Evolutionary conservation across 1,140 invertebrate species (phyloP), one percentile per base, ranked within the genome.

Genomic region (Eciton burchellii): DNA sequence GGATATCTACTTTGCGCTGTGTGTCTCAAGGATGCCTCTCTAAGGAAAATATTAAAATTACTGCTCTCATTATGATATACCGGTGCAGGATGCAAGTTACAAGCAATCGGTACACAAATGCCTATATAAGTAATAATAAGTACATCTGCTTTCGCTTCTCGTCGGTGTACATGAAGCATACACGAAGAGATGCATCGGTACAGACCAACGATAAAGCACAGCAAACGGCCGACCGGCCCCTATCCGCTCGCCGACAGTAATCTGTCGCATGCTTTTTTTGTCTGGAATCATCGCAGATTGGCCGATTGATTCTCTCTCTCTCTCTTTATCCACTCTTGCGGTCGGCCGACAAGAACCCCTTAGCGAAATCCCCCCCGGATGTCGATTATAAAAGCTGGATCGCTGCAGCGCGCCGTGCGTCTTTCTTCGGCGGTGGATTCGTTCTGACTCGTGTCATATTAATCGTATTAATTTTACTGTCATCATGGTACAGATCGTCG

Each of bases 401-500:
- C 74, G 9, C 59, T n/a, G 9, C 66, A 35, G 47, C 49, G 26
- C 11, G n/a, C 35, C 57, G 47, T 26, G 26, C 9, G 60, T 83
- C 52, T 87, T 77, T 21, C 74, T 52, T 54, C 59, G 24, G 14
- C 56, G 24, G 24, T 21, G 24, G 24, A 14, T 12, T 43, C 24
- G 11, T n/a, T 8, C 19, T 19, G 49, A 70, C 49, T 79, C 56
- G 47, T 24, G 26, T 21, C 24, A 41, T 12, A 88, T 85, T 14
- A 21, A n/a, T n/a, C 45, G 2, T 26, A n/a, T 12, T 24, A n/a
- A 54, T 26, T 5, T 45, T 47, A 35, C 19, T 3, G 16, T 29
- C 21, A 79, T 14, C 63, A 93, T 93, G 92, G 90, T 89, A 79
- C 90, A 92, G 74, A 86, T 93, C 41, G 86, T 81, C 24, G 93